phyloP scores from a whole-genome alignment of 2,113 vertebrate species.

The Prionailurus viverrinus region DNA sequence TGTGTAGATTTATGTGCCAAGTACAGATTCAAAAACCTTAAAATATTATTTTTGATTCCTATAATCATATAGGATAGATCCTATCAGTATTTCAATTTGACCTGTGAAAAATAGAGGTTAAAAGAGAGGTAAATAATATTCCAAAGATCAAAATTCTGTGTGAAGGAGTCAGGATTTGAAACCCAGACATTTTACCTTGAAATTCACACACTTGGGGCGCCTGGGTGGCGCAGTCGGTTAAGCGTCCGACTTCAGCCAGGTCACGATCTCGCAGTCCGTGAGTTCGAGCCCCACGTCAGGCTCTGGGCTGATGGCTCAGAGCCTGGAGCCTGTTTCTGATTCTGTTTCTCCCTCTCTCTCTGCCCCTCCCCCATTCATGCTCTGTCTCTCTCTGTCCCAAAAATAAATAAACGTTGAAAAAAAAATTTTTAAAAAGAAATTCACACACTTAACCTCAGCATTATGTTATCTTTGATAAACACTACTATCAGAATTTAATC shows the following conservation, averaged over 20 bases:
- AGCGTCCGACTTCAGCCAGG: no score
- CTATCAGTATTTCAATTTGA: not conserved
- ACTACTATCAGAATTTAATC: not conserved
- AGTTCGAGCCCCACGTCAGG: no score
- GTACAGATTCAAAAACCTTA: not conserved
- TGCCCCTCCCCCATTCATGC: no score
- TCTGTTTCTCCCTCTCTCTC: no score
- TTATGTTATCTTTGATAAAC: not conserved
- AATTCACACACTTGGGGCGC: not conserved
- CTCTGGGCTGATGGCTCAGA: no score
- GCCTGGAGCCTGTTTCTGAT: no score
- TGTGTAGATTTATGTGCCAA: not conserved
- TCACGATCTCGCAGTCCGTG: no score
- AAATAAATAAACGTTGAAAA: no score
- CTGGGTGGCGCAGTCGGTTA: no score
- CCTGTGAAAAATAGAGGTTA: not conserved
- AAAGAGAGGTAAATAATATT: not conserved
- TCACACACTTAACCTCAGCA: not conserved
- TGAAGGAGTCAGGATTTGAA: not conserved
- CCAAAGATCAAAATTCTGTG: not conserved
- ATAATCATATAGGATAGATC: not conserved
- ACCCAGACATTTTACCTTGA: not conserved
- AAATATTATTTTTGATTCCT: not conserved
- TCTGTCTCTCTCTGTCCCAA: no score
- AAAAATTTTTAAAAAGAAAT: no score